phyloP scores from a whole-genome alignment of 2,888 invertebrate species.

The Altica lythri region DNA sequence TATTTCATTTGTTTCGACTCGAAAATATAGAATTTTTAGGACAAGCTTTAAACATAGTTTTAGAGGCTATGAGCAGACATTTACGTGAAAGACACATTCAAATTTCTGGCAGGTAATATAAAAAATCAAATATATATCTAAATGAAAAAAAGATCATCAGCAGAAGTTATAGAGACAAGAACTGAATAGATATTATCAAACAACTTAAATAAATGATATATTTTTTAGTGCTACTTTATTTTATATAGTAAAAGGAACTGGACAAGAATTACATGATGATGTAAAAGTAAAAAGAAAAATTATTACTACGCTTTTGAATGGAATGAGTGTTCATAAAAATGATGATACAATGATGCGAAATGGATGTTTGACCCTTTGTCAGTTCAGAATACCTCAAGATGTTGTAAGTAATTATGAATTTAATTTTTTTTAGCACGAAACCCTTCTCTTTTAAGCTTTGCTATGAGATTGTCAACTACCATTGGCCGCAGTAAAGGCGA shows the following conservation, averaged over 20 bases:
- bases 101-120: constrained; percentile 79
- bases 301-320: constrained; percentile 81
- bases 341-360: constrained; percentile 96
- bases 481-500: too few species aligned
- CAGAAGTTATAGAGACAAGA: too few species aligned
- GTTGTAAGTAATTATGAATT: constrained; percentile 79
- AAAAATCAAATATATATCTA: neutral
- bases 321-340: constrained; percentile 82
- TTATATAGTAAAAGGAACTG: constrained; percentile 90
- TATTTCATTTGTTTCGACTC: constrained; percentile 85
- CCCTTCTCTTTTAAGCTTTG: too few species aligned
- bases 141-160: neutral
- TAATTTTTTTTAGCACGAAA: too few species aligned
- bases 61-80: constrained; percentile 90
- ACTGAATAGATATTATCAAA: too few species aligned
- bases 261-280: constrained; percentile 70
- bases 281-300: constrained; percentile 77
- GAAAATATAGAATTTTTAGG: constrained; percentile 79
- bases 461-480: too few species aligned
- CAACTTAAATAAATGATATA: neutral
- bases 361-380: constrained; percentile 91
- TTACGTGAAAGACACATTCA: constrained; percentile 87
- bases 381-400: constrained; percentile 93
- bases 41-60: constrained; percentile 77
- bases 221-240: constrained; percentile 84